phyloP scores from a whole-genome alignment of 2,888 invertebrate species.

The Sthenelais limicola region DNA sequence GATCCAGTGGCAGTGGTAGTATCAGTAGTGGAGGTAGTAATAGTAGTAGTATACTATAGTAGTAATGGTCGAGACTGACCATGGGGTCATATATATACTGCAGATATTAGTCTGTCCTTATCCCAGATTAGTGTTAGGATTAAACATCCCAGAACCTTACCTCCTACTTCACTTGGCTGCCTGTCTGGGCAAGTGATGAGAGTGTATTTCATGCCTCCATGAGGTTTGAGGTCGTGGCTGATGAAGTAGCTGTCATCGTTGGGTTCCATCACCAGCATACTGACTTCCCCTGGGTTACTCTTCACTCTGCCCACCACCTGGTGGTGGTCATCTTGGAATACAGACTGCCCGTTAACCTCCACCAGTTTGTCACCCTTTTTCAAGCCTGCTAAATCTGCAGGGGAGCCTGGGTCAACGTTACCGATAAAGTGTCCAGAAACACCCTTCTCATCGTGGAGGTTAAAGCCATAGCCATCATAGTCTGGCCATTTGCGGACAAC shows the following conservation, averaged over 20 bases:
- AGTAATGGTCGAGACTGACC: too few relatives aligned
- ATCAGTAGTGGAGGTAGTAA: too few relatives aligned
- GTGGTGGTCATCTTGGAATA: constrained; percentile 90
- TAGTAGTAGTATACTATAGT: too few relatives aligned
- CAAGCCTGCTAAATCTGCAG: constrained; percentile 76
- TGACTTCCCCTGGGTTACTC: constrained; percentile 84
- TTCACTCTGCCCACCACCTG: constrained; percentile 91
- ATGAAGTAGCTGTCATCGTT: constrained; percentile 81
- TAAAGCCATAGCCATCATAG: constrained; percentile 97
- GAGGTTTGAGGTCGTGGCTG: constrained; percentile 75
- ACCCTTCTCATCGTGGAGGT: constrained; percentile 94
- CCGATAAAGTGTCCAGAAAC: constrained; percentile 95
- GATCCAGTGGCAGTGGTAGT: too few relatives aligned
- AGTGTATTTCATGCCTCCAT: constrained; percentile 66
- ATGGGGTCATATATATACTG: too few relatives aligned
- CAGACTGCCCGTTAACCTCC: constrained; percentile 89
- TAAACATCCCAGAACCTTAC: too few relatives aligned
- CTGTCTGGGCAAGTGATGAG: constrained; percentile 29
- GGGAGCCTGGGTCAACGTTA: constrained; percentile 82
- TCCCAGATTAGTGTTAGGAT: too few relatives aligned
- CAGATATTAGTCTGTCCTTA: too few relatives aligned
- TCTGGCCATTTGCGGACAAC: constrained; percentile 80
- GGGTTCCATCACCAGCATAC: constrained; percentile 85
- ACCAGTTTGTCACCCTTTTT: constrained; percentile 83
- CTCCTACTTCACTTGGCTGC: neutral